Evolutionary conservation across 2,797 vertebrate species (phyloP).

Genomic region (Halcyon chelicuti): DNA sequence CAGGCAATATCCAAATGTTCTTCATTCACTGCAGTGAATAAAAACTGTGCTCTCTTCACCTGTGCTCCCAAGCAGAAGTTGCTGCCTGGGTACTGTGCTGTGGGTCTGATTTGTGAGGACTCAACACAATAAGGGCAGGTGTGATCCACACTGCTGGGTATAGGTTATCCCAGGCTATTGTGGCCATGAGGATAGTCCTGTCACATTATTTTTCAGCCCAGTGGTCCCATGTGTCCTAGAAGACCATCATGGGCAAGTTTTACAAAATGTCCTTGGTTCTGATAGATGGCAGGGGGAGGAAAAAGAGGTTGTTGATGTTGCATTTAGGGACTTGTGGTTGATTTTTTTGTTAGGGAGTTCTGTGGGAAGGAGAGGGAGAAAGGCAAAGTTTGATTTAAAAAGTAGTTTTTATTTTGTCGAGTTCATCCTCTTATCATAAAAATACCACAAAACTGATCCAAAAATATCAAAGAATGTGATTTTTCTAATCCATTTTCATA

Average conservation of each 20-base stretch:
- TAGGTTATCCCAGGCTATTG: background rate
- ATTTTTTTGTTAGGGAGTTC: background rate
- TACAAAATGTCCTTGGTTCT: background rate
- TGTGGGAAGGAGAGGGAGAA: background rate
- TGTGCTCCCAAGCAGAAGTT: background rate
- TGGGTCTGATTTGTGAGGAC: rapidly evolving
- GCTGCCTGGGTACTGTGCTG: background rate
- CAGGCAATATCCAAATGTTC: background rate
- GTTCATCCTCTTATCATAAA: background rate
- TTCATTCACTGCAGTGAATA: background rate
- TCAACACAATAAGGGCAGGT: rapidly evolving
- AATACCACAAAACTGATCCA: rapidly evolving
- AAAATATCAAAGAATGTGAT: background rate
- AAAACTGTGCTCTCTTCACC: background rate
- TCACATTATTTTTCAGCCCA: background rate
- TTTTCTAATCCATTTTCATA: background rate
- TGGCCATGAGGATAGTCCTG: rapidly evolving
- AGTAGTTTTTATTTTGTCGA: background rate
- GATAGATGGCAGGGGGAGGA: too few species aligned
- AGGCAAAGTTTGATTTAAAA: background rate
- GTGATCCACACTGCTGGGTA: background rate
- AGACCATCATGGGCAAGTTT: background rate
- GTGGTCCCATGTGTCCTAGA: background rate
- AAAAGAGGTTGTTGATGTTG: background rate
- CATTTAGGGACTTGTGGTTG: background rate